Evolutionary conservation across 2,797 vertebrate genomes (phyloP).

Genomic region (Lacerta viridis): DNA sequence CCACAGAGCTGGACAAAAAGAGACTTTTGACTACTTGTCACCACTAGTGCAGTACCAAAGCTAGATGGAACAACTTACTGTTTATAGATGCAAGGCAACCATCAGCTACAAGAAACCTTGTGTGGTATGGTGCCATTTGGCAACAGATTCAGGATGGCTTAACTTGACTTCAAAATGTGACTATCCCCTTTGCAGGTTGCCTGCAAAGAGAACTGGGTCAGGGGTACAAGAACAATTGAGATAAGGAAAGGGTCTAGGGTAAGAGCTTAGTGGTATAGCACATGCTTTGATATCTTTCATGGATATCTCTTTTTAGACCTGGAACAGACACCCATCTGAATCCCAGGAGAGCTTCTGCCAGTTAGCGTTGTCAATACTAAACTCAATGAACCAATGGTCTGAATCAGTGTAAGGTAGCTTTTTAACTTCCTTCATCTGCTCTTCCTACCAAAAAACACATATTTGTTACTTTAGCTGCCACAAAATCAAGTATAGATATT

Average conservation of each 20-base stretch:
- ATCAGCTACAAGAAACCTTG: slow-evolving; percentile 47
- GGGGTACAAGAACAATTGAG: too few relatives aligned
- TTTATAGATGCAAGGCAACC: slow-evolving; percentile 38
- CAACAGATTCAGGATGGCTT: neutral
- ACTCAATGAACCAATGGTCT: neutral
- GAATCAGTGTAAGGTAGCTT: neutral
- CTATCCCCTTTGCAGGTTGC: neutral
- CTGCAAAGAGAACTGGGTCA: neutral
- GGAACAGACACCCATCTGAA: neutral
- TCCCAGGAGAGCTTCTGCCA: neutral
- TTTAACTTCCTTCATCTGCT: neutral
- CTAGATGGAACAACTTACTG: slow-evolving; percentile 52
- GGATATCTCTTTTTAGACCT: neutral
- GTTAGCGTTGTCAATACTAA: neutral
- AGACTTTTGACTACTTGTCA: slow-evolving; percentile 54
- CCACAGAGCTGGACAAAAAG: slow-evolving; percentile 58
- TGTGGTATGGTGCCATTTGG: neutral
- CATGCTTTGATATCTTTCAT: neutral
- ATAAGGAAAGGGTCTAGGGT: neutral
- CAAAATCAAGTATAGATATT: neutral
- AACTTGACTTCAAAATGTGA: neutral
- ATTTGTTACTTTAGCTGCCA: neutral
- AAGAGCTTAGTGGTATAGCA: neutral
- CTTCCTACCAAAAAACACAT: neutral
- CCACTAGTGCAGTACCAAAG: slow-evolving; percentile 38